Conservation (phyloP, 2,113 vertebrate species). For the Anseranas semipalmata region DNA sequence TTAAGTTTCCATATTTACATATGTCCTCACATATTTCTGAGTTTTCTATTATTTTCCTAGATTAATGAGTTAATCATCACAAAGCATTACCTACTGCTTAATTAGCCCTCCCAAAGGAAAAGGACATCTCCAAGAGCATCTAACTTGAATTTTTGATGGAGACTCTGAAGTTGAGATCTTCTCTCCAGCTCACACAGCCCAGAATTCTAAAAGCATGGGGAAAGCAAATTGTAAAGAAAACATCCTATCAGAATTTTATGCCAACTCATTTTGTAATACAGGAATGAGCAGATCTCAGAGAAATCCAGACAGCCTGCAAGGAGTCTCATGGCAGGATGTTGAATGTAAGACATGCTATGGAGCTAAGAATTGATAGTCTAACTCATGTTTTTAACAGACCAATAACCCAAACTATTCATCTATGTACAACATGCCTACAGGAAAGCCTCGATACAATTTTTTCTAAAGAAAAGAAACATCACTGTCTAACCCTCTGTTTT, state of each 20-base stretch:
- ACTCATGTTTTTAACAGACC: neutral
- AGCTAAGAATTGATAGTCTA: neutral
- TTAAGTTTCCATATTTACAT: neutral
- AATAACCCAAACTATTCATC: neutral
- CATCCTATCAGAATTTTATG: neutral
- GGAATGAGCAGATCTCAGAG: neutral
- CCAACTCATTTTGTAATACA: neutral
- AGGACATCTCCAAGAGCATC: neutral
- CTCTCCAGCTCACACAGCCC: neutral
- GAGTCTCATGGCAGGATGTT: neutral
- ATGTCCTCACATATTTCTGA: neutral
- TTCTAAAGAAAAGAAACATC: neutral
- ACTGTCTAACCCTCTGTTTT: neutral
- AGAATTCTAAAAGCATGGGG: neutral
- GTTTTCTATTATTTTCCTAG: neutral
- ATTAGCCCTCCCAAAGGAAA: fast-evolving
- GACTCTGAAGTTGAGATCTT: neutral
- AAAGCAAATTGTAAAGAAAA: neutral
- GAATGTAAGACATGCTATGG: neutral
- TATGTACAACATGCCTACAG: neutral
- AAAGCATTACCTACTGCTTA: neutral
- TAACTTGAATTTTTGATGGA: neutral
- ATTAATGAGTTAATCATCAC: neutral
- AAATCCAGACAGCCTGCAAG: neutral
- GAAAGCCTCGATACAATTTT: neutral